Conservation (phyloP, 2,888 invertebrate species). For the Crossocerus cetratus region DNA sequence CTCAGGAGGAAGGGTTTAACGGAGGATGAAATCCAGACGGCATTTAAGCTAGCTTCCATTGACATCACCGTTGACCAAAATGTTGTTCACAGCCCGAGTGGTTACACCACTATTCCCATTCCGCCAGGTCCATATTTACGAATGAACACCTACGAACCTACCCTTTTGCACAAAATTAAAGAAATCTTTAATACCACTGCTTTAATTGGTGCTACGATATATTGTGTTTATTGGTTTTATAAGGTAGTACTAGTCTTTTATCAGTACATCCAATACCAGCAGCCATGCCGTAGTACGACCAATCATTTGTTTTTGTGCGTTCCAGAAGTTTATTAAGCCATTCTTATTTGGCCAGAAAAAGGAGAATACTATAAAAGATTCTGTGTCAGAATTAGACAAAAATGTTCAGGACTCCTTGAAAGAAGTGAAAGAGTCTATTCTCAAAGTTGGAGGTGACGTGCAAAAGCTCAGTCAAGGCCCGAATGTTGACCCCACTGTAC, state of each 20-base stretch:
- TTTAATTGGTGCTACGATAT: constrained; percentile 87
- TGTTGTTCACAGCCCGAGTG: constrained; percentile 52
- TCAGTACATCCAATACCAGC: not conserved
- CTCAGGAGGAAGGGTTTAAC: constrained; percentile 87
- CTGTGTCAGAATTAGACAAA: constrained; percentile 83
- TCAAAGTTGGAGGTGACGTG: constrained; percentile 83
- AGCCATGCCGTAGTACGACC: not conserved
- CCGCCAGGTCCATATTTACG: constrained; percentile 58
- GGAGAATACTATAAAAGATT: constrained; percentile 83
- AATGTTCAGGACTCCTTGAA: constrained; percentile 81
- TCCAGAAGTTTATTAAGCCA: constrained; percentile 82
- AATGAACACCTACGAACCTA: constrained; percentile 69
- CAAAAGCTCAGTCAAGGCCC: constrained; percentile 75
- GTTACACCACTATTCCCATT: constrained; percentile 68
- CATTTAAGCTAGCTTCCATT: constrained; percentile 82
- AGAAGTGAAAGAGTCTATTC: constrained; percentile 83
- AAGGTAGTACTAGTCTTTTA: constrained; percentile 79
- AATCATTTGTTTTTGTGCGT: constrained; percentile 42
- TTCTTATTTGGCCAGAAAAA: constrained; percentile 84
- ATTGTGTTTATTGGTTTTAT: constrained; percentile 89
- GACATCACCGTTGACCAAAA: constrained; percentile 43
- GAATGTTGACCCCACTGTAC: constrained; percentile 67
- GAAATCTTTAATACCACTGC: constrained; percentile 86
- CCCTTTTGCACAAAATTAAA: constrained; percentile 79
- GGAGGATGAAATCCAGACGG: constrained; percentile 85